These are phyloP conservation scores for Setophaga petechia DNA, from an alignment of 2,113 vertebrate species.

Conservation along the genomic window DNA sequence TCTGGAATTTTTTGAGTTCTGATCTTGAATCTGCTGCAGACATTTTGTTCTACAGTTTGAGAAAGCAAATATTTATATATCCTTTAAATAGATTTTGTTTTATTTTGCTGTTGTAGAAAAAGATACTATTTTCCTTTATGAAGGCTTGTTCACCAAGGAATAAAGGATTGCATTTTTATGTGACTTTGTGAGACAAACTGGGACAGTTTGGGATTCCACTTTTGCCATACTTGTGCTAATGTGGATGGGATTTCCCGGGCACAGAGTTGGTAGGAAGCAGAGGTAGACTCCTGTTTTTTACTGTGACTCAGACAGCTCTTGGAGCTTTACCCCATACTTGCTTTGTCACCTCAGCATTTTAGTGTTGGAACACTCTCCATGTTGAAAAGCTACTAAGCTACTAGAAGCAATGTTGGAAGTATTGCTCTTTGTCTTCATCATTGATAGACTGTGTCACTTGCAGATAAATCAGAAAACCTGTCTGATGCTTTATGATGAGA, in stretches of 20 bases:
- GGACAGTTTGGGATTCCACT: background rate
- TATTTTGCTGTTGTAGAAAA: background rate
- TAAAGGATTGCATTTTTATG: background rate
- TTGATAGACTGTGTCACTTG: background rate
- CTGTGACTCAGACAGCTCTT: background rate
- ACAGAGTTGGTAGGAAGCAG: background rate
- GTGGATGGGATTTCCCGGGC: background rate
- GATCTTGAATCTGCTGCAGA: background rate
- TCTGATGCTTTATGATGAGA: background rate
- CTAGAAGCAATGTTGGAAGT: background rate
- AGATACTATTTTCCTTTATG: background rate
- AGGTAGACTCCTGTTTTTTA: background rate
- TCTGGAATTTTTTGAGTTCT: background rate
- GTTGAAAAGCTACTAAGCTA: background rate
- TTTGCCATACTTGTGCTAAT: background rate
- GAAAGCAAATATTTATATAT: background rate
- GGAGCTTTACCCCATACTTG: background rate
- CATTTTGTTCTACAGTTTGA: background rate
- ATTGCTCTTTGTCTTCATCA: background rate
- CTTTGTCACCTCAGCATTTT: background rate
- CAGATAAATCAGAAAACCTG: background rate
- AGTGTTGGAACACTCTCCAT: background rate
- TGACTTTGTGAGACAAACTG: background rate
- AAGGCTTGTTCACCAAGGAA: background rate
- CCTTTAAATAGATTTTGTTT: background rate